Evolutionary conservation across 2,888 invertebrate species (phyloP).

Genomic region (Chydorus sphaericus): DNA sequence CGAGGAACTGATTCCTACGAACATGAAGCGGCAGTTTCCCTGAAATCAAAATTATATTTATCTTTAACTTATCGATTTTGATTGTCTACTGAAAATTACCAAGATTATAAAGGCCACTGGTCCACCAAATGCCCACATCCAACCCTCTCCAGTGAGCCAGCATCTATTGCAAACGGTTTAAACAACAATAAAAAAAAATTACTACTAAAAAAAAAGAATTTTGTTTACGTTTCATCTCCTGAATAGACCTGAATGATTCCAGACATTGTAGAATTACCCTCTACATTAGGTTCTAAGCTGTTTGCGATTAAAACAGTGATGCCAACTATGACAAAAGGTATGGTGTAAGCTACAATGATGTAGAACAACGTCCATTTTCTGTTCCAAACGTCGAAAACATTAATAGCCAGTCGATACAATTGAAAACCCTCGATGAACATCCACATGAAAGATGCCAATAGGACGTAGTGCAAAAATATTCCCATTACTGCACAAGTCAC

Average conservation of each 20-base stretch:
- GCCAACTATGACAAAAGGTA: conserved; percentile 19
- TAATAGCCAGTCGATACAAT: conserved; percentile 34
- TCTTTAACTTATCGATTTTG: too few species aligned
- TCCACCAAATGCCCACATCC: conserved; percentile 22
- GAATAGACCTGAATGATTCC: conserved; percentile 19
- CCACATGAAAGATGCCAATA: conserved; percentile 35
- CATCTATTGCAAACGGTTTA: conserved; percentile 18
- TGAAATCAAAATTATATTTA: too few species aligned
- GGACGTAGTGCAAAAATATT: conserved; percentile 32
- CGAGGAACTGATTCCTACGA: too few species aligned
- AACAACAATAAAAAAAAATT: too few species aligned
- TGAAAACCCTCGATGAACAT: conserved; percentile 38
- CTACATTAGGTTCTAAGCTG: conserved; percentile 13
- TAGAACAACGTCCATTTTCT: conserved; percentile 31
- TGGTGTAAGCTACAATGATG: conserved; percentile 31
- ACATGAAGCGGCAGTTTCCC: too few species aligned
- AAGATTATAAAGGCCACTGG: conserved; percentile 21
- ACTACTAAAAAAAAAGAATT: too few species aligned
- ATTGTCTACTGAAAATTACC: conserved; percentile 15
- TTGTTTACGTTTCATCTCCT: conserved; percentile 20
- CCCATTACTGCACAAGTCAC: conserved; percentile 30
- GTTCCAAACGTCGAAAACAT: conserved; percentile 31
- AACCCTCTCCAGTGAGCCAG: conserved; percentile 22
- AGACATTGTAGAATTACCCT: too few species aligned
- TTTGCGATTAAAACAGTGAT: conserved; percentile 14